Evolutionary conservation across 2,797 vertebrate genomes (phyloP), one percentile per base, ranked within the genome.

Genomic region (Sarcoramphus papa): DNA sequence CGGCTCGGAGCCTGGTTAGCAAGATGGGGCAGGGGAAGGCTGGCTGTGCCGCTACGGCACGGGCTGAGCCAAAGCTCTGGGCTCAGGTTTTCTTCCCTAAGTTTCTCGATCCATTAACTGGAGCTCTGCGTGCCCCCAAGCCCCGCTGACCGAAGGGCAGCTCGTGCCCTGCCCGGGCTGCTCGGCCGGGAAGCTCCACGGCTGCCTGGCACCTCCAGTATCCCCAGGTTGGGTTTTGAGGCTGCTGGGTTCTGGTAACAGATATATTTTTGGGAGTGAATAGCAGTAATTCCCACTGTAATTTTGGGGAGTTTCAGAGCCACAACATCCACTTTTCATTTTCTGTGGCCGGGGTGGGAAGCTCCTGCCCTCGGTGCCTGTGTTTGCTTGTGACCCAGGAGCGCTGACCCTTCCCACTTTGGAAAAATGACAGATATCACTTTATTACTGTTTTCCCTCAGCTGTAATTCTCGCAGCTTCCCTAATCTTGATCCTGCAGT

Each of bases 401-500:
- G n/a, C 6, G 1, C 33, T 65, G 67, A 76, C 37, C 92, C 35
- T 78, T 41, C 40, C 73, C 15, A 5, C n/a, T 57, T 19, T 21
- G 57, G 63, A 31, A 47, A 76, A 60, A 62, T 0, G 20, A 33
- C 69, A 60, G 70, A 67, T 73, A 91, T 41, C 2, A 4, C 93
- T 95, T 96, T 84, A 95, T 96, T 94, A 84, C 91, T 97, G 95
- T 84, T 97, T 97, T 93, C 79, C 50, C 91, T 94, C 72, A n/a
- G 65, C 78, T 86, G 47, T 95, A 95, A 96, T 96, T 93, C 88
- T 43, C 7, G 10, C 70, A 88, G 85, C 85, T 97, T 85, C 93
- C 62, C 85, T 87, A 50, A 93, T 96, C 92, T 88, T 21, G 24
- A 80, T 96, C 95, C 95, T 95, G 92, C 92, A 93, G 60, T 95